Percentiles rank a stretch among this genome's conserved stretches.
These are phyloP conservation scores for Chromobotia macracanthus DNA, from an alignment of 2,797 vertebrate genomes.

Conservation along the genomic window DNA sequence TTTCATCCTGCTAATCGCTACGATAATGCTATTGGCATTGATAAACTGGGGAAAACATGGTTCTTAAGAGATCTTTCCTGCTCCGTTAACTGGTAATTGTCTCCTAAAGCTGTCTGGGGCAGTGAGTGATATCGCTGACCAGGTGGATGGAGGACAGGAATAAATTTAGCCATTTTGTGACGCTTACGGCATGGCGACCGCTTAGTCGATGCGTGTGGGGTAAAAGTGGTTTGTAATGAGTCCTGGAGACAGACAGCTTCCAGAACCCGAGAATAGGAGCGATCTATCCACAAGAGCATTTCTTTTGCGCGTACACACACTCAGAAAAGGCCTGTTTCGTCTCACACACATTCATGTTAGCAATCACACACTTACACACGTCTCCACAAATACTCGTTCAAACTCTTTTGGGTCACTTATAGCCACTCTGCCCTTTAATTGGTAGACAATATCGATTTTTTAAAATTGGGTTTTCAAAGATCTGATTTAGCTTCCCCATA, in stretches of 20 bases:
- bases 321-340: conserved; percentile 32
- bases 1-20: conserved; percentile 78
- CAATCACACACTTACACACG: conserved; percentile 59
- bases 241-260: conserved; percentile 73
- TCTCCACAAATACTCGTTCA: conserved; percentile 52
- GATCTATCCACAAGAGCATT: conserved; percentile 58
- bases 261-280: conserved; percentile 64
- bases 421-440: conserved; percentile 58
- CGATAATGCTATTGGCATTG: conserved; percentile 83
- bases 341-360: not conserved
- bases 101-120: conserved; percentile 78
- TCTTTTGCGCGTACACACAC: conserved; percentile 61
- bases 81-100: conserved; percentile 79
- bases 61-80: conserved; percentile 78
- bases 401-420: conserved; percentile 49
- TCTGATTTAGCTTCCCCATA: conserved; percentile 78
- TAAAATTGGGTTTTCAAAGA: conserved; percentile 82
- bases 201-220: conserved; percentile 59
- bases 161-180: conserved; percentile 71
- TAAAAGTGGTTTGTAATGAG: conserved; percentile 67
- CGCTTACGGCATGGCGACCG: conserved; percentile 37
- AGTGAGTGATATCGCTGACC: conserved; percentile 77
- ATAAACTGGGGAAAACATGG: conserved; percentile 79
- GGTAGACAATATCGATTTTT: conserved; percentile 82
- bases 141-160: conserved; percentile 69